A percentile compares a stretch with the other conserved stretches of the same genome.
Evolutionary conservation across 2,888 invertebrate species (phyloP).

Genomic region (Anorthoa munda): DNA sequence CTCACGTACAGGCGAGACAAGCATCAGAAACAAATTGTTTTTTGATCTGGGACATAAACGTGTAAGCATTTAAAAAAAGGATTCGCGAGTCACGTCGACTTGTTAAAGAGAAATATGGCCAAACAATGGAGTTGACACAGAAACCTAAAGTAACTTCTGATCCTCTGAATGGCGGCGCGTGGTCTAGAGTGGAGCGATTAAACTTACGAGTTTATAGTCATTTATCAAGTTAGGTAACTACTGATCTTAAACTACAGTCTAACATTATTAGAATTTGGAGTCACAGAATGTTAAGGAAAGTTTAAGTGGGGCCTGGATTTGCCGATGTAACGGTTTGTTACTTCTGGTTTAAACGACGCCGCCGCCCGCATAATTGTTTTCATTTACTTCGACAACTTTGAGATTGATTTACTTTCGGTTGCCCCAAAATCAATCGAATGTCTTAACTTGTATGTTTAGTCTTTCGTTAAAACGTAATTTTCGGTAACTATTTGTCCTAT

Average conservation of each 20-base stretch:
- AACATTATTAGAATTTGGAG: constrained; percentile 33
- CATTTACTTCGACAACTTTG: constrained; percentile 39
- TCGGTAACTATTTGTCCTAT: neutral
- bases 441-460: neutral
- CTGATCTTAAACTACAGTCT: constrained; percentile 33
- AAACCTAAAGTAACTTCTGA: constrained; percentile 75
- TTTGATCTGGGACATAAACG: constrained; percentile 85
- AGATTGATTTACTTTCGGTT: constrained; percentile 18
- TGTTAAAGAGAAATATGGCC: constrained; percentile 77
- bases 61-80: constrained; percentile 81
- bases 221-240: constrained; percentile 24
- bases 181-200: constrained; percentile 33
- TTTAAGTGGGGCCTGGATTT: constrained; percentile 14
- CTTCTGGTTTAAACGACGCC: constrained; percentile 14
- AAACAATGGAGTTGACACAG: constrained; percentile 82
- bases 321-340: constrained; percentile 32
- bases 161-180: constrained; percentile 59
- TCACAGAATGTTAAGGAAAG: constrained; percentile 29
- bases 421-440: constrained; percentile 19
- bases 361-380: constrained; percentile 20
- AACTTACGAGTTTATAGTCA: constrained; percentile 34
- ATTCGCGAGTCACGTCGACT: constrained; percentile 70
- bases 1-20: constrained; percentile 84
- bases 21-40: constrained; percentile 85
- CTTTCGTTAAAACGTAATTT: neutral